Evolutionary conservation across 2,888 invertebrate genomes (phyloP), one percentile per base, ranked within the genome.

Genomic region (Tanaodytes sp.): DNA sequence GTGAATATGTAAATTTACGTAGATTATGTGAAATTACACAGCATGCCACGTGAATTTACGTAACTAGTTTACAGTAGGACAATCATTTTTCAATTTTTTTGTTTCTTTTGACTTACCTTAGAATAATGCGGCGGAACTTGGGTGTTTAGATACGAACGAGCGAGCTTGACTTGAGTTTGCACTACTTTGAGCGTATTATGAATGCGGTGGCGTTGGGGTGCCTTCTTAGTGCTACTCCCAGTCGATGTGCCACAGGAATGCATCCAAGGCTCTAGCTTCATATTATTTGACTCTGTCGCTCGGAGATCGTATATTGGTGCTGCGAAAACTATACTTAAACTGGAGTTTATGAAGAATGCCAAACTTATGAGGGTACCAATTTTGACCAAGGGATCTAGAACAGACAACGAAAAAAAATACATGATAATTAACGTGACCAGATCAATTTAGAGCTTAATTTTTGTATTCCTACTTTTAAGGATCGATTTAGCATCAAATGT

Each of bases 371-470:
- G 75, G 68, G 78, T 82, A 70, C 79, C 78, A 77, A 83, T 84
- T 69, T 81, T 82, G 76, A 81, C 81, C 80, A 82, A 77, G 72
- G 83, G 80, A 80, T 81, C 84, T 84, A 80, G n/a, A 83, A 81
- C 46, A 30, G 15, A 49, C 15, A 33, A 27, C 12, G n/a, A 12
- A 23, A 2, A n/a, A 43, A n/a, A n/a, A n/a, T n/a, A n/a, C n/a
- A n/a, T n/a, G n/a, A n/a, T n/a, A n/a, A n/a, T n/a, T n/a, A n/a
- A n/a, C n/a, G n/a, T n/a, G n/a, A n/a, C n/a, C n/a, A n/a, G n/a
- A n/a, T n/a, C n/a, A n/a, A n/a, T n/a, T n/a, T n/a, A n/a, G n/a
- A n/a, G n/a, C n/a, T n/a, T n/a, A n/a, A n/a, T n/a, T n/a, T n/a
- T n/a, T n/a, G n/a, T n/a, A n/a, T n/a, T n/a, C n/a, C n/a, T n/a